These are phyloP conservation scores for Helleia helle DNA, from an alignment of 2,888 invertebrate species.

Conservation along the genomic window DNA sequence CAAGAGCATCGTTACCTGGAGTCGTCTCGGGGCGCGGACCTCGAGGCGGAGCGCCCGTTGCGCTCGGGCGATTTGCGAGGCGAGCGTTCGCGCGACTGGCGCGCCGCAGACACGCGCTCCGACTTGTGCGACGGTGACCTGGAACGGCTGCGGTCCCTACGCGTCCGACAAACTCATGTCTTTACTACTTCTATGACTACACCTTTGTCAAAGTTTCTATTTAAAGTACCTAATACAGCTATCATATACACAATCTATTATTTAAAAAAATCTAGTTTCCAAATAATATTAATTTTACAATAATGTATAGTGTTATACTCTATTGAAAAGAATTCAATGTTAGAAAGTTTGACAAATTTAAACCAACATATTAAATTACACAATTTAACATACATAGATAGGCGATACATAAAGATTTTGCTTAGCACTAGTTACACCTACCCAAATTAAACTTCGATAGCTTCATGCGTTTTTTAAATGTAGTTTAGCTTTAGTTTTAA, in stretches of 20 bases:
- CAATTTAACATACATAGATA: not conserved
- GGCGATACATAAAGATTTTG: not conserved
- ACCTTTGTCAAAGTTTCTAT: too few species aligned
- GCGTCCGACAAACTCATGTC: constrained; percentile 22
- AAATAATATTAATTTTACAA: too few species aligned
- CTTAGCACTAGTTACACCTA: not conserved
- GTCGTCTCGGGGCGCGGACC: constrained; percentile 51
- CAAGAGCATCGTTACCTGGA: constrained; percentile 53
- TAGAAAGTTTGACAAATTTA: not conserved
- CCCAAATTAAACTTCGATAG: not conserved
- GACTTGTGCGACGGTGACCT: constrained; percentile 40
- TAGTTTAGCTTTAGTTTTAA: not conserved
- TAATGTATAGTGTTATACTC: too few species aligned
- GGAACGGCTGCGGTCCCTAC: constrained; percentile 59
- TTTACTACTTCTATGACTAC: constrained; percentile 16
- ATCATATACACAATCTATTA: too few species aligned
- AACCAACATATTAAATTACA: not conserved
- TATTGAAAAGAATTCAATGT: too few species aligned
- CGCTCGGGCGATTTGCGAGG: constrained; percentile 31
- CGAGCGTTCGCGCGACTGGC: constrained; percentile 30
- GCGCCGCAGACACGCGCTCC: constrained; percentile 34
- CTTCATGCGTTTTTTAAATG: not conserved
- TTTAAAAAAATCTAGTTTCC: too few species aligned
- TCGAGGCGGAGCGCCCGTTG: constrained; percentile 34
- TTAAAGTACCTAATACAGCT: too few species aligned